Evolutionary conservation across 2,113 vertebrate species (phyloP).

Genomic region (Myrmophylax atrothorax): DNA sequence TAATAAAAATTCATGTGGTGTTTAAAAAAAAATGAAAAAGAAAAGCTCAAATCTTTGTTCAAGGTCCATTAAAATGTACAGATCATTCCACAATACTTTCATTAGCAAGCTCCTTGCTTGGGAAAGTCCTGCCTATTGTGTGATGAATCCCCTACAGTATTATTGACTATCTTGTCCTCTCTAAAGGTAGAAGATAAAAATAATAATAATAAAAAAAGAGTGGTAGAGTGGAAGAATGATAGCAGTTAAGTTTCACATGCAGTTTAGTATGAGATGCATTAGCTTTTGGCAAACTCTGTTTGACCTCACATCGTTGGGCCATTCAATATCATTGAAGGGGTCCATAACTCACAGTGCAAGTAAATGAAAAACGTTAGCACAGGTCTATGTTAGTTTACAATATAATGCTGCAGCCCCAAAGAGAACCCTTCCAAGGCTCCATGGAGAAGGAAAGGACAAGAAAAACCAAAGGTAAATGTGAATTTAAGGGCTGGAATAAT

Average conservation of each 20-base stretch:
- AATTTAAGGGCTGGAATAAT: constrained; percentile 26
- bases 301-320: constrained; percentile 1
- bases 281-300: not conserved
- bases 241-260: not conserved
- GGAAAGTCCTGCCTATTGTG: not conserved
- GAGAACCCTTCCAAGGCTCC: not conserved
- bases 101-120: not conserved
- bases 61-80: constrained; percentile 55
- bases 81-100: not conserved
- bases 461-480: not conserved
- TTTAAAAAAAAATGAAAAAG: not conserved
- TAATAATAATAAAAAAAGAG: not conserved
- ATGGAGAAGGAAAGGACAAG: constrained; percentile 6
- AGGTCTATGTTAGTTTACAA: not conserved
- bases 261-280: not conserved
- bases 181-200: not conserved
- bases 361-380: constrained; percentile 6
- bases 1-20: constrained; percentile 59
- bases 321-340: not conserved
- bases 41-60: constrained; percentile 47
- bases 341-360: not conserved
- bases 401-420: not conserved
- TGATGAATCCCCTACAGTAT: constrained; percentile 17
- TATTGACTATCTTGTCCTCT: constrained; percentile 22
- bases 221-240: not conserved